A percentile compares a stretch with the other conserved stretches of the same genome.
These are phyloP conservation scores for Solea solea DNA, from an alignment of 2,113 vertebrate genomes.

Conservation along the genomic window DNA sequence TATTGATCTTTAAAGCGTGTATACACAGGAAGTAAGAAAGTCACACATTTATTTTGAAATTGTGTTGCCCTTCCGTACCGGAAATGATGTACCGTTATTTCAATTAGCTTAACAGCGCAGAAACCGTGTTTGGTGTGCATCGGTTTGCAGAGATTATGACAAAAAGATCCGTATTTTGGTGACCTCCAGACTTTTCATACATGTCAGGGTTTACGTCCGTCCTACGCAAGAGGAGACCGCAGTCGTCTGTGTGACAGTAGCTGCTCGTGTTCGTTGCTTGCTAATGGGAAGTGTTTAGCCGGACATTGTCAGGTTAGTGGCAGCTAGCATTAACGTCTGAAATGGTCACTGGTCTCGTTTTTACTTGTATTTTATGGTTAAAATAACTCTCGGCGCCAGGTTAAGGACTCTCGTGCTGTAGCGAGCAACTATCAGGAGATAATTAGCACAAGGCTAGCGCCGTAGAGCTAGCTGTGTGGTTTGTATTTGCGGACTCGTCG, in stretches of 20 bases:
- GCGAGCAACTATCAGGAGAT: background rate
- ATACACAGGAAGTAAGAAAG: background rate
- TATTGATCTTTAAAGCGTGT: too few species aligned
- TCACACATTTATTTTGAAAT: constrained; percentile 51
- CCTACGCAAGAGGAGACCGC: background rate
- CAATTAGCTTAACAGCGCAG: constrained; percentile 16
- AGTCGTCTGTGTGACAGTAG: background rate
- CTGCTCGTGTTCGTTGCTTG: constrained; percentile 16
- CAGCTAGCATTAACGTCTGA: constrained; percentile 41
- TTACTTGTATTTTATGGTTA: background rate
- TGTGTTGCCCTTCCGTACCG: background rate
- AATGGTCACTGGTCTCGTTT: constrained; percentile 2
- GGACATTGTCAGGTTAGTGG: constrained; percentile 7
- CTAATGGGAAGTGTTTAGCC: constrained; percentile 38
- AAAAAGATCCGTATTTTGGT: background rate
- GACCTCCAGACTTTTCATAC: background rate
- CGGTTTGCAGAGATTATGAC: background rate
- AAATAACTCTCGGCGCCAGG: background rate
- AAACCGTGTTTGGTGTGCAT: constrained; percentile 14
- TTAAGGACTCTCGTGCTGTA: background rate
- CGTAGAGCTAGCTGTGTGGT: constrained; percentile 11
- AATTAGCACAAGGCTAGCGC: background rate
- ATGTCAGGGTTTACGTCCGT: background rate
- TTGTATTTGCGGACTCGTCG: constrained; percentile 3
- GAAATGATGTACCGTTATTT: background rate